These are phyloP conservation scores for Chouioia cunea DNA, from an alignment of 2,888 invertebrate genomes.

Conservation along the genomic window DNA sequence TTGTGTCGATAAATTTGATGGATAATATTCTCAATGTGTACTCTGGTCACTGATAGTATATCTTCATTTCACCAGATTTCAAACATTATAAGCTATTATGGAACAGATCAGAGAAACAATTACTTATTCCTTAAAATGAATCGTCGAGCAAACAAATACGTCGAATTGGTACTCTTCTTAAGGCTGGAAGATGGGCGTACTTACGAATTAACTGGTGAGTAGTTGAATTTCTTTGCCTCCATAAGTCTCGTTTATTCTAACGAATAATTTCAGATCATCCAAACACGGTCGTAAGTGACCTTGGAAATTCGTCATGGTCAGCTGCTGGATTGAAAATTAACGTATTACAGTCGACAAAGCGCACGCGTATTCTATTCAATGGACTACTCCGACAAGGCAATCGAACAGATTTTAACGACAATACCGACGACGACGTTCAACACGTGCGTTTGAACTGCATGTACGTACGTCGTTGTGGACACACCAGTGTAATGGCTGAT, in stretches of 20 bases:
- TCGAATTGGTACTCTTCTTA: constrained; percentile 73
- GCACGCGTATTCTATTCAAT: constrained; percentile 78
- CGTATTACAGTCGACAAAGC: constrained; percentile 73
- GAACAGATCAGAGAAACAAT: constrained; percentile 73
- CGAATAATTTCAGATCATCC: constrained; percentile 27
- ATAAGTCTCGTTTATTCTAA: too few species aligned
- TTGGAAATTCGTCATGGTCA: constrained; percentile 68
- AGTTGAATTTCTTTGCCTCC: background rate
- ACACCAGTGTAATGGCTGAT: too few species aligned
- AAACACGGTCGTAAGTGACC: constrained; percentile 16
- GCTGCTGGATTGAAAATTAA: constrained; percentile 75
- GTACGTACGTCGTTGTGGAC: constrained; percentile 67
- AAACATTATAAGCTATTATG: constrained; percentile 70
- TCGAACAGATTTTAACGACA: constrained; percentile 53
- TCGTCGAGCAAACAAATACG: constrained; percentile 70
- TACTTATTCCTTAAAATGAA: constrained; percentile 72
- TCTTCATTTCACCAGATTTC: constrained; percentile 59
- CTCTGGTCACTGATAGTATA: background rate
- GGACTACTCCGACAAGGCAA: constrained; percentile 74
- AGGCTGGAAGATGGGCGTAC: constrained; percentile 66
- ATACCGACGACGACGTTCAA: constrained; percentile 63
- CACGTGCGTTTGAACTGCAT: constrained; percentile 74
- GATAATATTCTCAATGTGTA: too few species aligned
- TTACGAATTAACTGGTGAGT: constrained; percentile 69
- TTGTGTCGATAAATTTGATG: too few species aligned